Evolutionary conservation across 2,888 invertebrate species (phyloP), one percentile per base, ranked within the genome.

Genomic region (Meteorus cinctellus): DNA sequence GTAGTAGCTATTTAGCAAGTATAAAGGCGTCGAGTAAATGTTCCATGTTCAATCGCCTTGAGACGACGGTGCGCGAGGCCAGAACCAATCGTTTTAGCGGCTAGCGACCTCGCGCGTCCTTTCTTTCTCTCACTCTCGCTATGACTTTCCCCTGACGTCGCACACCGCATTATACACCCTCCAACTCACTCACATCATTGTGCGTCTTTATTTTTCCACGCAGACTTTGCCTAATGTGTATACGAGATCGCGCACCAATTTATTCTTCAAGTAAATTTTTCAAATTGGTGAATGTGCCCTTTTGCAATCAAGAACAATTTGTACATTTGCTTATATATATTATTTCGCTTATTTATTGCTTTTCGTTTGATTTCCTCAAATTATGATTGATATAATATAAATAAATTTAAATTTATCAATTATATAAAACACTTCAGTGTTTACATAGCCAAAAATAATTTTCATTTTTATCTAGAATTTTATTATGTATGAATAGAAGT

Each of bases 71-170:
- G 76, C 76, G 79, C 79, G 79, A 81, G 77, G 80, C 81, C 80
- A 80, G 78, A 80, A 80, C 81, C 81, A 80, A 81, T 81, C 80
- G 77, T 78, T 81, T 74, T 79, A 81, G 77, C 77, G 81, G 80
- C 79, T 81, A 79, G 81, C 79, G 81, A 81, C 81, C 81, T 81
- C 81, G 78, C 60, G 60, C 45, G 31, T 69, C 41, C 63, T 75
- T 63, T 75, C 29, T 68, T 68, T 63, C 72, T 14, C 29, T 65
- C 55, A 51, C 41, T 65, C 55, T 75, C 48, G 27, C 19, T 51
- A 12, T 55, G 19, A 16, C 16, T 67, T 71, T 59, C 60, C 36
- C 41, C 31, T 24, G 16, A 8, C 31, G 29, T 16, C 63, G 31
- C 34, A 16, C 63, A 16, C 63, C 63, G 63, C 16, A 12, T 34